Conservation (phyloP, 2,113 vertebrate species). For the Tetrax tetrax region DNA sequence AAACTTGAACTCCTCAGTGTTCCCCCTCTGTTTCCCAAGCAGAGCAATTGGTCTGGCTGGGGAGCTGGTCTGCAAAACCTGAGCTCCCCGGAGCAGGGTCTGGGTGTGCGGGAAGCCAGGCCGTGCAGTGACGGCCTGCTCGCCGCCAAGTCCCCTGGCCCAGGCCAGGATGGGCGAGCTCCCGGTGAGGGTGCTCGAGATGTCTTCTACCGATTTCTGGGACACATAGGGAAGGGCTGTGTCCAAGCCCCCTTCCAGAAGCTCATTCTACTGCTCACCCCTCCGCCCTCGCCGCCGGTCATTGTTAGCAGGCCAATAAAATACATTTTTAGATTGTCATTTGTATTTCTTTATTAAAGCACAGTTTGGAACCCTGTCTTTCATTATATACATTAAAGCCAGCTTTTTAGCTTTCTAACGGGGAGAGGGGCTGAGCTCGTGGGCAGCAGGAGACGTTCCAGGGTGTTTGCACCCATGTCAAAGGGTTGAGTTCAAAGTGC, state of each 20-base stretch:
- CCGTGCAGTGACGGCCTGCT: fast-evolving
- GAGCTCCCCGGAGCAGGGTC: not conserved
- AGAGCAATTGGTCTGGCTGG: not conserved
- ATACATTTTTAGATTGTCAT: conserved; percentile 46
- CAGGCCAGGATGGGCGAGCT: not conserved
- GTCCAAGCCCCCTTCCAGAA: not conserved
- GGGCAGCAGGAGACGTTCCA: fast-evolving
- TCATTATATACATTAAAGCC: not conserved
- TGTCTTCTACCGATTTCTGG: not conserved
- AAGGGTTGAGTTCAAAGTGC: not conserved
- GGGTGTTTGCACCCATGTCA: not conserved
- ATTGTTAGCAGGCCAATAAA: conserved; percentile 66
- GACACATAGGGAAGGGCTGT: not conserved
- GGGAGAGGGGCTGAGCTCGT: not conserved
- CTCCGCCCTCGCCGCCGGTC: not conserved
- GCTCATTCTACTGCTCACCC: not conserved
- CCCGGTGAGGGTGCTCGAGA: not conserved
- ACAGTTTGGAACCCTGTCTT: not conserved
- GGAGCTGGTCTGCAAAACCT: not conserved
- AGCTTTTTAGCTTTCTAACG: not conserved
- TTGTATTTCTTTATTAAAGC: conserved; percentile 55
- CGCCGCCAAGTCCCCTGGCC: not conserved
- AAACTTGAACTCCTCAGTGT: not conserved
- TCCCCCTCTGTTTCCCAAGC: not conserved
- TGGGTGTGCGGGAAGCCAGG: not conserved